A percentile compares a stretch with the other conserved stretches of the same genome.
These are phyloP conservation scores for Xanthorhoe spadicearia DNA, from an alignment of 2,888 invertebrate genomes.

Conservation along the genomic window DNA sequence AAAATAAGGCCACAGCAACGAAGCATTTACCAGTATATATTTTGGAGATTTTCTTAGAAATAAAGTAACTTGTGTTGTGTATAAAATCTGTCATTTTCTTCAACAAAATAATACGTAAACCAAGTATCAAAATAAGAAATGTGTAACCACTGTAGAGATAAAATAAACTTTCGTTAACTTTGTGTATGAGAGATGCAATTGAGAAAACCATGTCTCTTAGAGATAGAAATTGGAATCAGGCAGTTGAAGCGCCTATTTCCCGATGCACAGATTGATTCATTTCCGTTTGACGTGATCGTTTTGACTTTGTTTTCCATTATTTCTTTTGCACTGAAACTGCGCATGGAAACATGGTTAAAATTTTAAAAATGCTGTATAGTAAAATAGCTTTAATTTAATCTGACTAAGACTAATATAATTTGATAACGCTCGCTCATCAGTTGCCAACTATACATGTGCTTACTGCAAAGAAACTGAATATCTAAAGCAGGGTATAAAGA, in stretches of 20 bases:
- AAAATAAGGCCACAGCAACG: conserved; percentile 11
- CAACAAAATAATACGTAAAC: neutral
- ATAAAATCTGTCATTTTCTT: neutral
- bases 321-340: conserved; percentile 15
- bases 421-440: neutral
- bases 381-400: neutral
- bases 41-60: neutral
- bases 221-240: conserved; percentile 64
- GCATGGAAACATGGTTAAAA: conserved; percentile 11
- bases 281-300: conserved; percentile 59
- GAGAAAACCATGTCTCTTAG: conserved; percentile 6
- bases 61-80: neutral
- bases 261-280: conserved; percentile 68
- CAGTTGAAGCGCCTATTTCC: conserved; percentile 69
- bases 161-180: neutral
- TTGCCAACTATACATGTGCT: conserved; percentile 15
- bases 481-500: conserved; percentile 44
- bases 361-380: too few species aligned
- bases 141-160: neutral
- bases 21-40: neutral
- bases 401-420: neutral
- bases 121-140: neutral
- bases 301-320: conserved; percentile 45
- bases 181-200: conserved; percentile 4
- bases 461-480: conserved; percentile 28